phyloP scores from a whole-genome alignment of 2,797 vertebrate species.

The Lateolabrax maculatus region DNA sequence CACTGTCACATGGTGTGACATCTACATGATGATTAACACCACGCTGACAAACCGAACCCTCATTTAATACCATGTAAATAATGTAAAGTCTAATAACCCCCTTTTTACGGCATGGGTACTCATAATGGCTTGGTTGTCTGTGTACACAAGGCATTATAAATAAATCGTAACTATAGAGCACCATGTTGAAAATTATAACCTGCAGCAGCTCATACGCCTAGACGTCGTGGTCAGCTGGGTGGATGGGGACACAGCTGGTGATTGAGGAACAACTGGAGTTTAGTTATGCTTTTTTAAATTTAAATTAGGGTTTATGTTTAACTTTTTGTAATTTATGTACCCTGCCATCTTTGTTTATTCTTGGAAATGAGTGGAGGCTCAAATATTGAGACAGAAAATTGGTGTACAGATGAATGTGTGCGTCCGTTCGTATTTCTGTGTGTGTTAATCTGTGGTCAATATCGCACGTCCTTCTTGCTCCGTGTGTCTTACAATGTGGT shows the following conservation, averaged over 20 bases:
- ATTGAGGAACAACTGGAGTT: conserved; percentile 42
- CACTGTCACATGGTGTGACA: conserved; percentile 6
- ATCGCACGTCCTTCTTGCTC: conserved; percentile 19
- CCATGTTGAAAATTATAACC: conserved; percentile 78
- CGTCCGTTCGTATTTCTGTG: background rate
- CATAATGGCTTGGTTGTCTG: conserved; percentile 77
- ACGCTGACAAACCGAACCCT: conserved; percentile 42
- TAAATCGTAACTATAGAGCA: conserved; percentile 83
- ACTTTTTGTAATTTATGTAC: background rate
- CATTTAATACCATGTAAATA: conserved; percentile 47
- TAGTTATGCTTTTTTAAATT: background rate
- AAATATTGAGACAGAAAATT: background rate
- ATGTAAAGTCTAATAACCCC: conserved; percentile 57
- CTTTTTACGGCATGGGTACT: conserved; percentile 39
- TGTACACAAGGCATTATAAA: conserved; percentile 78
- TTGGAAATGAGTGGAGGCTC: background rate
- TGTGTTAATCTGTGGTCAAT: conserved; percentile 24
- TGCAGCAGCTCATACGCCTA: conserved; percentile 56
- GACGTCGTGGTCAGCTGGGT: conserved; percentile 66
- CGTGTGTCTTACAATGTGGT: conserved; percentile 64
- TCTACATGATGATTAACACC: conserved; percentile 22
- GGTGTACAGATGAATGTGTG: background rate
- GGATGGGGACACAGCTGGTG: conserved; percentile 46
- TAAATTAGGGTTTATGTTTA: conserved; percentile 13
- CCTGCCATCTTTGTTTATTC: background rate